Evolutionary conservation across 2,797 vertebrate genomes (phyloP).

Genomic region (Semotilus atromaculatus): DNA sequence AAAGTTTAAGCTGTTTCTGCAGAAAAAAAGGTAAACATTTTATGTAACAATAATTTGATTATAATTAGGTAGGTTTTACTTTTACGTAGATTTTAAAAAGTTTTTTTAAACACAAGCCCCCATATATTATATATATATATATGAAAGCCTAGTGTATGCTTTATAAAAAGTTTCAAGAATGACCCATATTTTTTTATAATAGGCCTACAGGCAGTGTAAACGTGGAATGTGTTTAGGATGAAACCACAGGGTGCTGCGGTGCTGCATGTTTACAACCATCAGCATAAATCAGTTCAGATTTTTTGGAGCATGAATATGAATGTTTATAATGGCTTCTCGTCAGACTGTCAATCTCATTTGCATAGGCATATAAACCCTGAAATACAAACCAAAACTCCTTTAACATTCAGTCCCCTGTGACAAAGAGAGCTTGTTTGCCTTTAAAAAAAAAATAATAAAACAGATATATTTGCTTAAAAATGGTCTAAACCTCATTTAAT

Average conservation of each 20-base stretch:
- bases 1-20: not conserved
- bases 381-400: not conserved
- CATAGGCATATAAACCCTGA: not conserved
- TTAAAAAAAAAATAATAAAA: not conserved
- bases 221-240: not conserved
- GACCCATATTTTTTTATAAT: slow-evolving; percentile 9
- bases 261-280: slow-evolving; percentile 10
- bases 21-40: not conserved
- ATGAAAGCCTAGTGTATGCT: not conserved
- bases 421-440: not conserved
- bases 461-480: not conserved
- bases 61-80: not conserved
- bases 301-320: slow-evolving; percentile 31
- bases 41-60: not conserved
- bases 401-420: not conserved
- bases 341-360: slow-evolving; percentile 32
- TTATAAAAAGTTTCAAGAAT: not conserved
- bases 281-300: slow-evolving; percentile 12
- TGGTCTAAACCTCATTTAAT: not conserved
- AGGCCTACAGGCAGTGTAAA: not conserved
- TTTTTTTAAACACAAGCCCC: too few relatives aligned
- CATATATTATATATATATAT: not conserved
- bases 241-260: slow-evolving; percentile 1
- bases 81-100: not conserved
- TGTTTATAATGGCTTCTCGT: not conserved